Evolutionary conservation across 2,113 vertebrate genomes (phyloP).

Genomic region (Clupea harengus): DNA sequence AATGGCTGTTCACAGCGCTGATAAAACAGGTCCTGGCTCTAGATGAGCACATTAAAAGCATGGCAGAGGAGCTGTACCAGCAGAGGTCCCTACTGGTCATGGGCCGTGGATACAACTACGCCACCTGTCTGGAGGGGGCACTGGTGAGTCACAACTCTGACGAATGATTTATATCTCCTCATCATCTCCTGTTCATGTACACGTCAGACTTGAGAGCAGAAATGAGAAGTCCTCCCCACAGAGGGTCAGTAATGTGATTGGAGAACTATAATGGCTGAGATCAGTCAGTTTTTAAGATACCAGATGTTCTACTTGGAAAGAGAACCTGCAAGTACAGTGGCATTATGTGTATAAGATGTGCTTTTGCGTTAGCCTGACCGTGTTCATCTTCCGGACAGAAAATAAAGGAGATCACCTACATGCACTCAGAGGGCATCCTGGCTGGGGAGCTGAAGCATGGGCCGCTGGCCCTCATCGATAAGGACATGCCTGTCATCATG

Average conservation of each 20-base stretch:
- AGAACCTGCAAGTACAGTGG: neutral
- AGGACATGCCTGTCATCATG: constrained; percentile 97
- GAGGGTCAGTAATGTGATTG: neutral
- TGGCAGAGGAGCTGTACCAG: constrained; percentile 86
- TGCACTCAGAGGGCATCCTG: constrained; percentile 96
- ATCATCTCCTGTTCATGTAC: neutral
- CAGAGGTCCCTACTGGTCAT: constrained; percentile 91
- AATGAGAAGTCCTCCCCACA: neutral
- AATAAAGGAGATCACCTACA: constrained; percentile 99
- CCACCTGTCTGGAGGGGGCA: constrained; percentile 95
- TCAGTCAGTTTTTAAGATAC: neutral
- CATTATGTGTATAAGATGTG: neutral
- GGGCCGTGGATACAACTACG: constrained; percentile 94
- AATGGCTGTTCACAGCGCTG: constrained; percentile 63
- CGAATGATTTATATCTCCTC: neutral
- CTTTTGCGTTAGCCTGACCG: neutral
- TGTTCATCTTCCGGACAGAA: constrained; percentile 69
- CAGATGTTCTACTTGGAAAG: neutral
- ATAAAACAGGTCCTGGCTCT: constrained; percentile 86
- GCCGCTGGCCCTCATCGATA: constrained; percentile 88
- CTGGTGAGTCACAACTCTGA: constrained; percentile 76
- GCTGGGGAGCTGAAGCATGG: constrained; percentile 95
- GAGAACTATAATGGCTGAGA: neutral
- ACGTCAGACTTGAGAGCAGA: neutral
- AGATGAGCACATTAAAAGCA: constrained; percentile 84